phyloP scores from a whole-genome alignment of 2,797 vertebrate genomes.

The Octomys mimax region DNA sequence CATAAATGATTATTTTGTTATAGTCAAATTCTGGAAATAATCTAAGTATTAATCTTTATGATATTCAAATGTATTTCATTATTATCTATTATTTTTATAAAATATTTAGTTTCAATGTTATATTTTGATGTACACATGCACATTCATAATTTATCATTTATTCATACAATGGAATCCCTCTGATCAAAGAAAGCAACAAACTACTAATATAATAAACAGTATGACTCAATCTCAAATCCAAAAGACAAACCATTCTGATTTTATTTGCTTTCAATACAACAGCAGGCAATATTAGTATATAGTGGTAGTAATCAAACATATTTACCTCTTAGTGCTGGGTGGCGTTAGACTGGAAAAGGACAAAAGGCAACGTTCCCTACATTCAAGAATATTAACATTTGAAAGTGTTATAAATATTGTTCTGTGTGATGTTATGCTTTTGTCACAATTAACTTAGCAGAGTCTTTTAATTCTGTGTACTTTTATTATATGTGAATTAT shows the following conservation, averaged over 20 bases:
- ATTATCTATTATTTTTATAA: too few species aligned
- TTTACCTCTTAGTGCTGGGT: background rate
- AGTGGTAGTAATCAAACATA: background rate
- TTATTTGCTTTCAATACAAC: background rate
- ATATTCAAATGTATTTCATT: too few species aligned
- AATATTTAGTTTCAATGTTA: too few species aligned
- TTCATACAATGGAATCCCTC: background rate
- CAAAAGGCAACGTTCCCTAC: background rate
- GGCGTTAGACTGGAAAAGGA: background rate
- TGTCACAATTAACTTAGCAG: slow-evolving; percentile 11
- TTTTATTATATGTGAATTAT: background rate
- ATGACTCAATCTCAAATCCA: background rate
- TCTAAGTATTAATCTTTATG: slow-evolving; percentile 9
- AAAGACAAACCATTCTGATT: background rate
- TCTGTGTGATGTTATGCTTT: background rate
- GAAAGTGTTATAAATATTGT: background rate
- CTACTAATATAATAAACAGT: background rate
- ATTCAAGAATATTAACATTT: background rate
- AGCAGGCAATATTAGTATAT: background rate
- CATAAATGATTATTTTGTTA: background rate
- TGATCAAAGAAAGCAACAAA: background rate
- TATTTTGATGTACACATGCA: too few species aligned
- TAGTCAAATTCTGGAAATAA: background rate
- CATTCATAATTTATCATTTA: background rate
- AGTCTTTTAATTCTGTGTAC: background rate